These are phyloP conservation scores for Bovichtus variegatus DNA, from an alignment of 2,797 vertebrate genomes.

Conservation along the genomic window DNA sequence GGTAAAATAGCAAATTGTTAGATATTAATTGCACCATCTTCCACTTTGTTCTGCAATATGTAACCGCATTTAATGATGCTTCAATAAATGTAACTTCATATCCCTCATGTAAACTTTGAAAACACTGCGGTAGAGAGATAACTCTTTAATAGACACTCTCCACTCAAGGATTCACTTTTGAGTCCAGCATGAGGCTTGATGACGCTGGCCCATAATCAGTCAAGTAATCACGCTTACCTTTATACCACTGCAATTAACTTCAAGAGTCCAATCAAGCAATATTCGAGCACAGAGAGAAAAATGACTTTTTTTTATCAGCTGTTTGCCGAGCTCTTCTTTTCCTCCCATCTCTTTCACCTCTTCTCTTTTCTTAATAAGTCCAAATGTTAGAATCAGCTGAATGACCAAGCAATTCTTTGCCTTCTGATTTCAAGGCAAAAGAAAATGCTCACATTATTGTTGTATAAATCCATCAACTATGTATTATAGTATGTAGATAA, in stretches of 20 bases:
- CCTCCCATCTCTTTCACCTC: constrained; percentile 39
- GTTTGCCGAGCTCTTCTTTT: constrained; percentile 15
- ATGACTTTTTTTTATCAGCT: constrained; percentile 39
- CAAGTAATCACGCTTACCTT: constrained; percentile 54
- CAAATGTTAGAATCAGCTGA: constrained; percentile 57
- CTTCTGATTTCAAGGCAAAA: constrained; percentile 19
- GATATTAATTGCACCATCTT: no score
- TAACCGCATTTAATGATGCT: background rate
- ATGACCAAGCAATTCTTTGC: constrained; percentile 3
- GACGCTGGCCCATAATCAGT: constrained; percentile 50
- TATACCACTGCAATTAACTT: constrained; percentile 58
- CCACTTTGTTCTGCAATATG: no score
- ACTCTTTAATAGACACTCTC: constrained; percentile 18
- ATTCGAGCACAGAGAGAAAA: constrained; percentile 43
- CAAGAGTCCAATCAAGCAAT: constrained; percentile 59
- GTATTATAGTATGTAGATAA: constrained; percentile 12
- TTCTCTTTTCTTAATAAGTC: constrained; percentile 54
- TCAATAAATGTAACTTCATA: background rate
- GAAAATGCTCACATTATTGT: constrained; percentile 13
- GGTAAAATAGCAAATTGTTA: no score
- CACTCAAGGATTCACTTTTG: constrained; percentile 29
- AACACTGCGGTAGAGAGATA: background rate
- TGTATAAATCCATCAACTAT: background rate
- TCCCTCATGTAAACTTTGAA: constrained; percentile 10
- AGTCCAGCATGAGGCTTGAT: constrained; percentile 48